Base-by-base conservation (phyloP, 2,113 vertebrate genomes). In the Erpornis zantholeuca region DNA sequence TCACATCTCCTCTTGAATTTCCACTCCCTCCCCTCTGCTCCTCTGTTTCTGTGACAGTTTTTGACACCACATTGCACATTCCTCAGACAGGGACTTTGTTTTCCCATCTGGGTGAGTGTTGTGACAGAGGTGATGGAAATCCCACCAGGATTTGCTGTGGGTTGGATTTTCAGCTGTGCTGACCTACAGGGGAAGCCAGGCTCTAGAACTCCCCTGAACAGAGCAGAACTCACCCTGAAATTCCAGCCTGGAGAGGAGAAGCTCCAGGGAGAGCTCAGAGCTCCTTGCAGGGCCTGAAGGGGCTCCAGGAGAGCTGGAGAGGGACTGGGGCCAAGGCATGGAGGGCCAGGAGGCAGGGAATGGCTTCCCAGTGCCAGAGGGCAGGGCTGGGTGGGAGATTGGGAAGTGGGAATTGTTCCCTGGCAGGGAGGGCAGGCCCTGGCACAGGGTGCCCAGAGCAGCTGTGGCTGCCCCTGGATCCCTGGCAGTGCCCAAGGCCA, bases 101-200 rank as follows among this genome's bases (percentile, higher is more conserved):
- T 52, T 56, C 40, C 59, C 33, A 7, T 2, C 40, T 16, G 2
- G 24, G 17, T 15, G 19, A 75, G 50, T 15, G 0, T 10, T 1
- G 2, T 53, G 53, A 59, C 28, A 49, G 22, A 63, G 24, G 42
- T 0, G 0, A 81, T 33, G 47, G 44, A 42, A 90, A 82, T 66
- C 42, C 38, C 79, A 77, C 3, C 66, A 57, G 70, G n/a, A 57
- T 57, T 29, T 61, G 50, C 40, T 5, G 3, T 6, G 38, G 25
- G 25, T 10, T 91, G 69, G 27, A 31, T 71, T 66, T 65, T 66
- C 61, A 92, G 75, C 31, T 1, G 1, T 8, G 27, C 60, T 64
- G 50, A 35, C 0, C 2, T 31, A 8, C 10, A 1, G 4, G 50
- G 23, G 75, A 29, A 38, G 19, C 2, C 8, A 40, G 65, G 25